Percentiles rank a stretch among this genome's conserved stretches.
Conservation (phyloP, 2,113 vertebrate species). For the Campylomormyrus numenius region DNA sequence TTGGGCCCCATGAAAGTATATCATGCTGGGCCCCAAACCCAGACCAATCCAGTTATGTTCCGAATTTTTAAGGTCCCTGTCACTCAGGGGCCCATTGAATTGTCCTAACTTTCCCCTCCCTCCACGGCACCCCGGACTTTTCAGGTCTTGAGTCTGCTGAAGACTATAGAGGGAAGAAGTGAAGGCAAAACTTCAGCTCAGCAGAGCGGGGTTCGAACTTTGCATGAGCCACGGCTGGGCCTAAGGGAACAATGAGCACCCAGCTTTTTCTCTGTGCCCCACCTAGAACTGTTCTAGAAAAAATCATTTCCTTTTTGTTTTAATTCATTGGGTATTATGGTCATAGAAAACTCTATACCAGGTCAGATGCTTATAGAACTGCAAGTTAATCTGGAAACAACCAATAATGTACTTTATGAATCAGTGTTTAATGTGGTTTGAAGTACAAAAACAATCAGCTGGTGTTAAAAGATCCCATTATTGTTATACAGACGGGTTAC, state of each 20-base stretch:
- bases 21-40: background rate
- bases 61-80: too few relatives aligned
- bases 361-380: too few relatives aligned
- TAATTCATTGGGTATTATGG: background rate
- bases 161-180: background rate
- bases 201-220: background rate
- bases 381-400: background rate
- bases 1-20: background rate
- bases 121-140: too few relatives aligned
- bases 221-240: background rate
- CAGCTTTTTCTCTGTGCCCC: background rate
- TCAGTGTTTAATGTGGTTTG: background rate
- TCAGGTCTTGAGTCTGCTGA: background rate
- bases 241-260: background rate
- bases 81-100: too few relatives aligned
- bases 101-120: too few relatives aligned
- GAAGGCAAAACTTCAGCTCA: background rate
- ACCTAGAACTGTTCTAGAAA: background rate
- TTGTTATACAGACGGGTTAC: background rate
- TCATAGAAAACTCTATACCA: background rate
- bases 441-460: background rate
- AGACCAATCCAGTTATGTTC: background rate
- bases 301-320: background rate
- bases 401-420: background rate
- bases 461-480: background rate